Evolutionary conservation across 1,140 invertebrate species (phyloP).

Genomic region (Thereuonema tuberculata): DNA sequence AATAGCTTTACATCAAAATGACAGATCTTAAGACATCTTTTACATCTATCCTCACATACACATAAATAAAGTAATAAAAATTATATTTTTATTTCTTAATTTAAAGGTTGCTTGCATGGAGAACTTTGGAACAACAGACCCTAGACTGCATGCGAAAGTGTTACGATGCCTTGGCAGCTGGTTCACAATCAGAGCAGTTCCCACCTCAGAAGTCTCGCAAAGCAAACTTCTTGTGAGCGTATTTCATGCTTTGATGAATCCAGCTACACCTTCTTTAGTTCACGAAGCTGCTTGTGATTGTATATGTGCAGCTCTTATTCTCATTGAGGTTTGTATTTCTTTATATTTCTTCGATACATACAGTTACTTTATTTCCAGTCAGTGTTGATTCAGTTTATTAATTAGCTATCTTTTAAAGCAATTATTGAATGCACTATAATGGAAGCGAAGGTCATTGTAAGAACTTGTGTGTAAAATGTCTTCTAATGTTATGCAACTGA

Average conservation of each 20-base stretch:
- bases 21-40: too few relatives aligned
- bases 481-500: background rate
- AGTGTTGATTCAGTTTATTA: background rate
- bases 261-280: slow-evolving; percentile 46
- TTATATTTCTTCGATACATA: background rate
- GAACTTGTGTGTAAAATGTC: background rate
- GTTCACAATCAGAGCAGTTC: slow-evolving; percentile 32
- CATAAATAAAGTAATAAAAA: too few relatives aligned
- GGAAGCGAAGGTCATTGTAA: background rate
- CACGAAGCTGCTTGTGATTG: slow-evolving; percentile 86
- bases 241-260: slow-evolving; percentile 30
- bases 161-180: slow-evolving; percentile 36
- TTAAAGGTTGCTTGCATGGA: slow-evolving; percentile 26
- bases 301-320: slow-evolving; percentile 67
- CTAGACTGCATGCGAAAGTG: slow-evolving; percentile 26
- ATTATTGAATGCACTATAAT: background rate
- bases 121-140: slow-evolving; percentile 18
- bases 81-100: too few relatives aligned
- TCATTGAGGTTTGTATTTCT: slow-evolving; percentile 43
- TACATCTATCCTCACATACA: too few relatives aligned
- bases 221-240: slow-evolving; percentile 29
- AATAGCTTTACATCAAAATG: too few relatives aligned
- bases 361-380: background rate
- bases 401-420: background rate
- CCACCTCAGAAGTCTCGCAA: slow-evolving; percentile 27